Conservation (phyloP, 1,140 invertebrate species). For the Dicyema japonicum region DNA sequence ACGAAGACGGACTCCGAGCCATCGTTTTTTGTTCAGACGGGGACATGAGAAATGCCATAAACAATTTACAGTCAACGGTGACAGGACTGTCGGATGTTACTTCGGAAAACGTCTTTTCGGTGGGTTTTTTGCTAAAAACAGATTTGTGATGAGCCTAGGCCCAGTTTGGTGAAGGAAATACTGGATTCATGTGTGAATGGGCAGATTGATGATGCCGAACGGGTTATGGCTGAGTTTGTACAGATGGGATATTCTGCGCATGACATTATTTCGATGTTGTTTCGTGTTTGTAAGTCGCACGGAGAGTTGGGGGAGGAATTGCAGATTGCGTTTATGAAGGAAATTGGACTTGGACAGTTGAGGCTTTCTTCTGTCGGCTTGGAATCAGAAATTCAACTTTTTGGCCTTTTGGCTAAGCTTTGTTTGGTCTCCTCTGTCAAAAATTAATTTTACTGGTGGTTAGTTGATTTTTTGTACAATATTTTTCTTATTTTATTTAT, state of each 20-base stretch:
- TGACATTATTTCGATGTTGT: conserved; percentile 73
- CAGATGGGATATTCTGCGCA: conserved; percentile 67
- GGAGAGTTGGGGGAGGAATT: conserved; percentile 40
- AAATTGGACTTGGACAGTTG: conserved; percentile 15
- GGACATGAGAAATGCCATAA: conserved; percentile 74
- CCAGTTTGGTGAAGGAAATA: conserved; percentile 62
- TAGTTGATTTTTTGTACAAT: no score
- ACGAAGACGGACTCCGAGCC: conserved; percentile 69
- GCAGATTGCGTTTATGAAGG: conserved; percentile 53
- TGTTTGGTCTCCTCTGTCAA: no score
- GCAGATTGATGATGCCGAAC: conserved; percentile 53
- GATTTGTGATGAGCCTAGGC: conserved; percentile 94
- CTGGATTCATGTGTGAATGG: conserved; percentile 42
- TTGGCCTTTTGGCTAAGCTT: no score
- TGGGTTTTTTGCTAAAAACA: conserved; percentile 12
- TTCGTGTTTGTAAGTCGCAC: conserved; percentile 56
- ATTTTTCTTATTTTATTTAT: no score
- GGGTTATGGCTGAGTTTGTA: conserved; percentile 51
- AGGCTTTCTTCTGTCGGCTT: no score
- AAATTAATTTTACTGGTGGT: no score
- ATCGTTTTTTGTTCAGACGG: conserved; percentile 90
- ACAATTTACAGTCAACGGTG: conserved; percentile 73
- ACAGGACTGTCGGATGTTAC: conserved; percentile 35
- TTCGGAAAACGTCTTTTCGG: conserved; percentile 82
- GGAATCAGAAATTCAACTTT: no score